Base-by-base conservation (phyloP, 2,113 vertebrate genomes). In the Camarhynchus parvulus region DNA sequence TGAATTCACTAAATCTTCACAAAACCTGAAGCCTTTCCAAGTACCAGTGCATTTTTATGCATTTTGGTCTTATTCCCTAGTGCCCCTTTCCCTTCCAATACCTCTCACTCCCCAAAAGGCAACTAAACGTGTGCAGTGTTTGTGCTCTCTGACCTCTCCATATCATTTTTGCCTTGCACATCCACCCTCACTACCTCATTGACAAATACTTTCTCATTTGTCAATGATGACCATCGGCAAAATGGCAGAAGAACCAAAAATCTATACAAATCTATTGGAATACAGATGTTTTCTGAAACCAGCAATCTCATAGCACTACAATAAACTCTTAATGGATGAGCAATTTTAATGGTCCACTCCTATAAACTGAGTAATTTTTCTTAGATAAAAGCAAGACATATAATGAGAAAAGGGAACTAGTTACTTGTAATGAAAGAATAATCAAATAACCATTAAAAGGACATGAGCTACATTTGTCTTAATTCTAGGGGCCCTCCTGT, bases 391-490 rank as follows among this genome's bases (percentile, higher is more conserved):
- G 67, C 53, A 90, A 92, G 72, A 50, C 27, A 55, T 80, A 67
- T 93, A 94, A 96, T 97, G 95, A 92, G 87, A 95, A 94, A 95
- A 90, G 86, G 62, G 91, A 92, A 85, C 82, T 61, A 84, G 78
- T 85, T 93, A 93, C 76, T 86, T 90, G 68, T 88, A 90, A 95
- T 44, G 80, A 95, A 93, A 78, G 62, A 89, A 90, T 91, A 94
- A 94, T 94, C 87, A 96, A 87, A 96, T 95, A 78, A 91, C 59
- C 84, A 95, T 95, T 92, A 91, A 62, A 79, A 61, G 37, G 70
- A 89, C 88, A 94, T 91, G 50, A 95, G 55, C 35, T 77, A 77
- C 44, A 92, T 95, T 94, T 88, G 63, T 96, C 93, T 94, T 91
- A 74, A 92, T 95, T 92, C 91, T 87, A 85, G 47, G 55, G 50